Percentiles rank a stretch among this genome's conserved stretches.
phyloP scores from a whole-genome alignment of 2,797 vertebrate genomes.

The Sitta carolinensis region DNA sequence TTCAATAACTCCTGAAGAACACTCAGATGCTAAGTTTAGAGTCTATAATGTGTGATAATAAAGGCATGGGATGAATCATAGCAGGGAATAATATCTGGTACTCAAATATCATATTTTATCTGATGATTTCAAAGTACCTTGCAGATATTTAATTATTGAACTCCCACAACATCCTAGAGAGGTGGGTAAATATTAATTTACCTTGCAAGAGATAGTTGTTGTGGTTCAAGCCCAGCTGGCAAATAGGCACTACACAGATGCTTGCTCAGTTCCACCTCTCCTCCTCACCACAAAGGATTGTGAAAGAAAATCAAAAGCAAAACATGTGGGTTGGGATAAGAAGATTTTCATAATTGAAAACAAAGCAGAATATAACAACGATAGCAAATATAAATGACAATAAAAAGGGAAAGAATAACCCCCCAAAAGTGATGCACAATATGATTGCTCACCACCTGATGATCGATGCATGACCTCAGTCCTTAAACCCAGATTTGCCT shows the following conservation, averaged over 20 bases:
- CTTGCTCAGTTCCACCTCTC: neutral
- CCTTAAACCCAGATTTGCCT: neutral
- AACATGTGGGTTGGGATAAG: neutral
- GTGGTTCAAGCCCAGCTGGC: neutral
- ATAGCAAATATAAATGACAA: neutral
- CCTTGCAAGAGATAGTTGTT: neutral
- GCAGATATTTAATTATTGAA: neutral
- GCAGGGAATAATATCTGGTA: neutral
- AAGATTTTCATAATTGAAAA: neutral
- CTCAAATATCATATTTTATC: neutral
- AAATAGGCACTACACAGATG: neutral
- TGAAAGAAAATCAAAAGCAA: neutral
- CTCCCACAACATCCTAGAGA: neutral
- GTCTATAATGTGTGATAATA: neutral
- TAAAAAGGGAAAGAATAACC: neutral
- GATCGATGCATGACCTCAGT: neutral
- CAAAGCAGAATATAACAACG: neutral
- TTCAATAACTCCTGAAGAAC: neutral
- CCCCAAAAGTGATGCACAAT: neutral
- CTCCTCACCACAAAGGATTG: neutral
- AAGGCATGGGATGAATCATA: neutral
- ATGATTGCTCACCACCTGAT: rapidly evolving
- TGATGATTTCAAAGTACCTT: neutral
- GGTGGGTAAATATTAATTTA: neutral
- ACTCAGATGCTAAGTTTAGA: neutral